phyloP scores from a whole-genome alignment of 2,888 invertebrate species.

The Amaurobius ferox region DNA sequence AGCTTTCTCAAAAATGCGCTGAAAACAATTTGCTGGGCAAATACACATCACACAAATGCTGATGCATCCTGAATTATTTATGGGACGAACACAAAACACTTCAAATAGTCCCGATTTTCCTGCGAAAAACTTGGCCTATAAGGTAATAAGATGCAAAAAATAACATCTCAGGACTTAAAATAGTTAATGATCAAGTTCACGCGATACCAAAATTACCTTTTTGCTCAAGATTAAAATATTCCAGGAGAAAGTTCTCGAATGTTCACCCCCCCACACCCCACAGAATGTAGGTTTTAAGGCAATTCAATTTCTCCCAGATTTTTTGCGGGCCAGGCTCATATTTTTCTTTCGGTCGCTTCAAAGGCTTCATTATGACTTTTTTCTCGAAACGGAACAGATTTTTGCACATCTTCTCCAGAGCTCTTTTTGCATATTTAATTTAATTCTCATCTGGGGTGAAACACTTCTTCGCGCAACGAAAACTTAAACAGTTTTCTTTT shows the following conservation, averaged over 20 bases:
- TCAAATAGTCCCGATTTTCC: neutral
- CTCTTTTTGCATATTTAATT: conserved; percentile 67
- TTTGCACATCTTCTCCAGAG: conserved; percentile 47
- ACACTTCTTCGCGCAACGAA: conserved; percentile 24
- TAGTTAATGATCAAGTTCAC: conserved; percentile 14
- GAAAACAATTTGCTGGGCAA: conserved; percentile 7
- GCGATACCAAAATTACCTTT: conserved; percentile 13
- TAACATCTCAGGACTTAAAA: neutral
- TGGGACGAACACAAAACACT: neutral
- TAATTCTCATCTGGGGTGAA: conserved; percentile 53
- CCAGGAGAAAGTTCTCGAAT: neutral
- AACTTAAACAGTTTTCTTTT: conserved; percentile 45
- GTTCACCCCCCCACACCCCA: neutral
- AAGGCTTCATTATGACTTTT: conserved; percentile 61
- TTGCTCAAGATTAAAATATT: conserved; percentile 3
- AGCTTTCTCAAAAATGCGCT: neutral
- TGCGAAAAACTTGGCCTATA: neutral
- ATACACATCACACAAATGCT: neutral
- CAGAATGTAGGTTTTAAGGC: conserved; percentile 6
- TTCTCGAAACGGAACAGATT: conserved; percentile 51
- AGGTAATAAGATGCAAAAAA: conserved; percentile 9
- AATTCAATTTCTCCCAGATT: conserved; percentile 8
- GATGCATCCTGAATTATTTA: conserved; percentile 3
- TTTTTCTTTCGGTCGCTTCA: conserved; percentile 27
- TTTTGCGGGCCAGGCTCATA: neutral